These are phyloP conservation scores for Ormyrus pomaceus DNA, from an alignment of 2,888 invertebrate genomes.

Conservation along the genomic window DNA sequence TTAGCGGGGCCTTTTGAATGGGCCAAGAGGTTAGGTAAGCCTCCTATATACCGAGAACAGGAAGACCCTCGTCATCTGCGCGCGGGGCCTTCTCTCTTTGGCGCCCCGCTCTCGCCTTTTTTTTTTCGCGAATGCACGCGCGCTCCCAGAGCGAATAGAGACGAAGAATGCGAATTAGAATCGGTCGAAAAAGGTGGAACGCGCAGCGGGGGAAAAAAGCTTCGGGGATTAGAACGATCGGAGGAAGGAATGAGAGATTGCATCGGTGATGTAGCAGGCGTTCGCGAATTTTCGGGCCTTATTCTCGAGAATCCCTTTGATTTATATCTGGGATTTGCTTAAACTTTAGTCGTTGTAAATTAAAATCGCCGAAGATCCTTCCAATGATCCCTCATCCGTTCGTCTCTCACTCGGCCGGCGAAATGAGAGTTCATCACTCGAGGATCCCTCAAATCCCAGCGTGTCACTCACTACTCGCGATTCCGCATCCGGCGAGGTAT, in stretches of 20 bases:
- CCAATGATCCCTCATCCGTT: too few relatives aligned
- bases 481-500: too few relatives aligned
- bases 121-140: slow-evolving; percentile 12
- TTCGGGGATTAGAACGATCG: slow-evolving; percentile 12
- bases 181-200: slow-evolving; percentile 2
- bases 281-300: too few relatives aligned
- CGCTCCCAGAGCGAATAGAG: slow-evolving; percentile 17
- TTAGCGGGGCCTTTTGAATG: slow-evolving; percentile 25
- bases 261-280: too few relatives aligned
- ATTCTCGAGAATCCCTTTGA: too few relatives aligned
- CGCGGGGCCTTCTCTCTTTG: slow-evolving; percentile 13
- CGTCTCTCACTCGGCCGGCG: too few relatives aligned
- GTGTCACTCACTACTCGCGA: too few relatives aligned
- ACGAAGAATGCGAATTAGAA: slow-evolving; percentile 45
- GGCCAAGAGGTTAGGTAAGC: slow-evolving; percentile 32
- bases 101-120: not conserved
- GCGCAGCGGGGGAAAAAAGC: not conserved
- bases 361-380: too few relatives aligned
- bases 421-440: too few relatives aligned
- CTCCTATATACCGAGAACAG: slow-evolving; percentile 17
- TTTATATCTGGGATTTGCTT: too few relatives aligned
- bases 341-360: too few relatives aligned
- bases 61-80: slow-evolving; percentile 49
- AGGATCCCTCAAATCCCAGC: too few relatives aligned
- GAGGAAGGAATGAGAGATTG: not conserved